phyloP scores from a whole-genome alignment of 2,888 invertebrate genomes.

The Cheilosia pagana region DNA sequence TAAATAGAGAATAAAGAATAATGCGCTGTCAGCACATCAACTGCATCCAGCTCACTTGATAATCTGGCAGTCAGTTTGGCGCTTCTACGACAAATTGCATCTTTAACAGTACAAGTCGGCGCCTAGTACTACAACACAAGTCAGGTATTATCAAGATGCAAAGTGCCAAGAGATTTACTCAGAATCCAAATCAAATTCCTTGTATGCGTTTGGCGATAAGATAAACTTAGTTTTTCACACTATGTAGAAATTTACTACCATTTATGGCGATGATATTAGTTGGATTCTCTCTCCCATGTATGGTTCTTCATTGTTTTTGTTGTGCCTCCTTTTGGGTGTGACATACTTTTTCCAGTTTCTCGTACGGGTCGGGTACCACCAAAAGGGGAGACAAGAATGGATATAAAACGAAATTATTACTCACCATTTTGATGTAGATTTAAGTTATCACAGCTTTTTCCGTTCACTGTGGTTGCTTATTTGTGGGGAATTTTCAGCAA shows the following conservation, averaged over 20 bases:
- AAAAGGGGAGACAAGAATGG: conserved; percentile 35
- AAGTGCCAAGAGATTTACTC: conserved; percentile 15
- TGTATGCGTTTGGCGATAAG: conserved; percentile 46
- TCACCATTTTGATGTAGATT: conserved; percentile 73
- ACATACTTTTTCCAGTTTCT: conserved; percentile 73
- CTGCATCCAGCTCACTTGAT: too few relatives aligned
- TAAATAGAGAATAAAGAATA: too few relatives aligned
- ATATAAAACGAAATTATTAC: conserved; percentile 65
- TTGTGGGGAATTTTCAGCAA: conserved; percentile 17
- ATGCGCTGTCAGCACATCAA: too few relatives aligned
- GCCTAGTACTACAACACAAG: too few relatives aligned
- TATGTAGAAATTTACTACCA: conserved; percentile 19
- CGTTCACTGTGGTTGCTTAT: conserved; percentile 28
- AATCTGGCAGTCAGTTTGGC: too few relatives aligned
- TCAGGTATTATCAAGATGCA: too few relatives aligned
- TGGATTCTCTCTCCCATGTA: conserved; percentile 18
- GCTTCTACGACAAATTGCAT: too few relatives aligned
- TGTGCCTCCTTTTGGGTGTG: conserved; percentile 74
- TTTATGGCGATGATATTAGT: conserved; percentile 46
- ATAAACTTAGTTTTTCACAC: conserved; percentile 25
- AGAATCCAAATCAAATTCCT: conserved; percentile 1
- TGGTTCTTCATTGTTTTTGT: conserved; percentile 65
- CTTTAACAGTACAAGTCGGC: too few relatives aligned
- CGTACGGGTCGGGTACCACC: conserved; percentile 31
- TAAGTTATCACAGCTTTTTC: conserved; percentile 70